A percentile compares a stretch with the other conserved stretches of the same genome.
Evolutionary conservation across 2,113 vertebrate genomes (phyloP).

Genomic region (Phylloscopus whistleri): DNA sequence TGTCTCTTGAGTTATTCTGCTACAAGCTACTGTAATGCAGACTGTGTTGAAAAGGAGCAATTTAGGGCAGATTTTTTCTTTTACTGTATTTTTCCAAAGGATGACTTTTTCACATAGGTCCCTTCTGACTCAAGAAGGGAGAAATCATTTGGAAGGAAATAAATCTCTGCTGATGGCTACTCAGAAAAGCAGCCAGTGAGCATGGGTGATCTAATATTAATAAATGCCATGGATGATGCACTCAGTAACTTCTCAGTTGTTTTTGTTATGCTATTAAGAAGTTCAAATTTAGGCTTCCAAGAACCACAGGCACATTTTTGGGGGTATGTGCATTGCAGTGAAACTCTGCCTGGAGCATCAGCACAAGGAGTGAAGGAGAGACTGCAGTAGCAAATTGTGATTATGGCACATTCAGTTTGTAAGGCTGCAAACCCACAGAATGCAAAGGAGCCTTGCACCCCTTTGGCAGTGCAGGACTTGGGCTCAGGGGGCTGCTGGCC

Average conservation of each 20-base stretch:
- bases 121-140: neutral
- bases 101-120: neutral
- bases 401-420: rapidly evolving
- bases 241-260: neutral
- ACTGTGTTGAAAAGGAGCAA: slow-evolving; percentile 38
- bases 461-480: neutral
- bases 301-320: neutral
- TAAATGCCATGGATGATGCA: slow-evolving; percentile 24
- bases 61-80: slow-evolving; percentile 14
- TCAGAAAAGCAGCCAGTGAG: neutral
- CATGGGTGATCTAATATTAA: slow-evolving; percentile 18
- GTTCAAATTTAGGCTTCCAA: neutral
- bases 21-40: slow-evolving; percentile 6
- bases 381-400: neutral
- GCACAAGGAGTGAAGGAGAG: neutral
- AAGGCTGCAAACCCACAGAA: neutral
- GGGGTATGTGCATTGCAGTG: neutral
- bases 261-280: slow-evolving; percentile 41
- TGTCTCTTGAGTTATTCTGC: neutral
- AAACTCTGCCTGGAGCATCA: neutral
- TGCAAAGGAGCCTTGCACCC: neutral
- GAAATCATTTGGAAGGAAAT: slow-evolving; percentile 17
- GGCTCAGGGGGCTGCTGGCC: neutral
- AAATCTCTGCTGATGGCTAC: slow-evolving; percentile 7
- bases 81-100: slow-evolving; percentile 41